Evolutionary conservation across 1,140 invertebrate genomes (phyloP), one percentile per base, ranked within the genome.

Genomic region (Drosophila punjabiensis): DNA sequence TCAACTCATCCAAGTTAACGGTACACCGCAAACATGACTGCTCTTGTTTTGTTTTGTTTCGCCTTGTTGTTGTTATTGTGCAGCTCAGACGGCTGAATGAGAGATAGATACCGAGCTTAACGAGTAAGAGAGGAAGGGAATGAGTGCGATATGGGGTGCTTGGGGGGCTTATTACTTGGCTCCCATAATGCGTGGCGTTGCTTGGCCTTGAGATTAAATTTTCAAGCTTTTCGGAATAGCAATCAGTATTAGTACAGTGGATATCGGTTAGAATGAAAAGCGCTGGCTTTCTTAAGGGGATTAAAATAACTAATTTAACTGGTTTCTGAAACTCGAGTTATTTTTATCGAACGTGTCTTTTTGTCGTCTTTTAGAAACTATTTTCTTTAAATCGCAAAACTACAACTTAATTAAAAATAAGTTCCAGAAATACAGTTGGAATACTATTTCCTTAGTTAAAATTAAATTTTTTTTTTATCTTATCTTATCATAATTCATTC

Each of bases 181-280:
- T 75, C 73, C 52, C 74, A 63, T 56, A 52, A 59, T 66, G 66
- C 66, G 77, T 79, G 61, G 48, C 56, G 63, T 70, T 33, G 52
- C 53, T 59, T 82, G 69, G 70, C 81, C 64, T 75, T 84, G 76
- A 66, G 76, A 63, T 39, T 63, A 32, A 66, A 74, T 79, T 79
- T 80, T 59, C 52, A 45, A 30, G 69, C 64, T 33, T 20, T 63
- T 56, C 28, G 18, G 24, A 35, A 37, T 58, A 53, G 32, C 50
- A 67, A 59, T 53, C 48, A 62, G 61, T 64, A 43, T 64, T 64
- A 14, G 16, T 69, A 71, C 68, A 69, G 65, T 71, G 32, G 18
- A 32, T 32, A 58, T 32, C 11, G 16, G 16, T 16, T 35, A 6
- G 24, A 35, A 43, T 11, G 20, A 16, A 33, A 7, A 20, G n/a